Evolutionary conservation across 2,113 vertebrate species (phyloP).

Genomic region (Probosciger aterrimus): DNA sequence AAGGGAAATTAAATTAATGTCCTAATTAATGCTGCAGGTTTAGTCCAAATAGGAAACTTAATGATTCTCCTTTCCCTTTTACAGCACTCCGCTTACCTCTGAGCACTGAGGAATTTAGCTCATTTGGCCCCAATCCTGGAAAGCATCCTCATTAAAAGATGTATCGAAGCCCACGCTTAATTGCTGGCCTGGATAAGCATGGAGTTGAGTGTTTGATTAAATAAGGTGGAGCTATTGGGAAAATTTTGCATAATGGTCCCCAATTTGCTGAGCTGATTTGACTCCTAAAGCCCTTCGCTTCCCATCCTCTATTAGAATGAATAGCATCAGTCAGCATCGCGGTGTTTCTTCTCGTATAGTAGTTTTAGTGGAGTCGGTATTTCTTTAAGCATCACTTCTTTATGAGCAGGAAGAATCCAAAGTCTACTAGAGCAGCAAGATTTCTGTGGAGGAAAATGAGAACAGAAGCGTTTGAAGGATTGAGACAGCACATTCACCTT

Average conservation of each 20-base stretch:
- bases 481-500: not conserved
- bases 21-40: slow-evolving; percentile 19
- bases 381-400: not conserved
- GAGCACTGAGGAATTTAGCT: slow-evolving; percentile 1
- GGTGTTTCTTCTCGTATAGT: not conserved
- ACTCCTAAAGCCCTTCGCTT: not conserved
- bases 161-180: not conserved
- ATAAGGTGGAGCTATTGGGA: not conserved
- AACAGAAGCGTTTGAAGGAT: not conserved
- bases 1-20: slow-evolving; percentile 30
- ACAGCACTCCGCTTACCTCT: not conserved
- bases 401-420: not conserved
- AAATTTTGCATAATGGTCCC: not conserved
- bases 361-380: not conserved
- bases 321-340: fast-evolving
- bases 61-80: not conserved
- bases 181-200: not conserved
- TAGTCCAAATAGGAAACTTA: not conserved
- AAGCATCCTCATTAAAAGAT: slow-evolving; percentile 20
- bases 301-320: fast-evolving
- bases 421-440: not conserved
- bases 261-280: not conserved
- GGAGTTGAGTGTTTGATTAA: not conserved
- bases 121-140: slow-evolving; percentile 45
- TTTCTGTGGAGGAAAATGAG: not conserved